phyloP scores from a whole-genome alignment of 1,140 invertebrate species.

The Aphaenogaster floridana region DNA sequence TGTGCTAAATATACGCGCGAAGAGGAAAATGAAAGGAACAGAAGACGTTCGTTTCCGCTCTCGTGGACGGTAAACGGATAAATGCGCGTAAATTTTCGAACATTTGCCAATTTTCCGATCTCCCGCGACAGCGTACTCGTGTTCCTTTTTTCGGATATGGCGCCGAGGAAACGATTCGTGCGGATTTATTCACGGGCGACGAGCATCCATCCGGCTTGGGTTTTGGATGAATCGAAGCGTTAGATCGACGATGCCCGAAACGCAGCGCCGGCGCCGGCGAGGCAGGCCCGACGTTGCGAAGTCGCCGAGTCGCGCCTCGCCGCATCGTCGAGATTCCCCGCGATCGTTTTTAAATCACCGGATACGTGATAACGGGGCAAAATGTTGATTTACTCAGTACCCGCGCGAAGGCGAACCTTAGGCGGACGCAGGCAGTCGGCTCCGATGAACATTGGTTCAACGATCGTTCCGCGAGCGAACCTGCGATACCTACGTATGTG shows the following conservation, averaged over 20 bases:
- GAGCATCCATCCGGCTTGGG: neutral
- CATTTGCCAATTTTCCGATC: neutral
- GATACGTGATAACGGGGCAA: constrained; percentile 26
- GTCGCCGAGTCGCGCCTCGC: neutral
- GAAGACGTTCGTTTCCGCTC: neutral
- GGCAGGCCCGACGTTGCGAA: too few relatives aligned
- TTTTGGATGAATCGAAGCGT: neutral
- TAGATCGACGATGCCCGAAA: neutral
- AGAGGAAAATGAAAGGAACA: neutral
- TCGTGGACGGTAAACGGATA: neutral
- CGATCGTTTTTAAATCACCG: constrained; percentile 31
- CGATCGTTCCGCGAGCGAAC: constrained; percentile 76
- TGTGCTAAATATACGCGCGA: neutral
- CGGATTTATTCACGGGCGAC: neutral
- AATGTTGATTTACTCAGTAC: constrained; percentile 58
- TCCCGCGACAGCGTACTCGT: neutral
- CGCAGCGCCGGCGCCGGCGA: neutral
- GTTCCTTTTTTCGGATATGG: neutral
- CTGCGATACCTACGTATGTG: constrained; percentile 70
- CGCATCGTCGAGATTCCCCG: neutral
- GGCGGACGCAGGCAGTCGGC: constrained; percentile 67
- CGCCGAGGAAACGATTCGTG: neutral
- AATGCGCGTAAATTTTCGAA: neutral
- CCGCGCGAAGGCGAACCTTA: neutral
- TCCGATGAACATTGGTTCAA: constrained; percentile 77